A percentile compares a stretch with the other conserved stretches of the same genome.
phyloP scores from a whole-genome alignment of 2,797 vertebrate species.

The Enteromius trimaculatus region DNA sequence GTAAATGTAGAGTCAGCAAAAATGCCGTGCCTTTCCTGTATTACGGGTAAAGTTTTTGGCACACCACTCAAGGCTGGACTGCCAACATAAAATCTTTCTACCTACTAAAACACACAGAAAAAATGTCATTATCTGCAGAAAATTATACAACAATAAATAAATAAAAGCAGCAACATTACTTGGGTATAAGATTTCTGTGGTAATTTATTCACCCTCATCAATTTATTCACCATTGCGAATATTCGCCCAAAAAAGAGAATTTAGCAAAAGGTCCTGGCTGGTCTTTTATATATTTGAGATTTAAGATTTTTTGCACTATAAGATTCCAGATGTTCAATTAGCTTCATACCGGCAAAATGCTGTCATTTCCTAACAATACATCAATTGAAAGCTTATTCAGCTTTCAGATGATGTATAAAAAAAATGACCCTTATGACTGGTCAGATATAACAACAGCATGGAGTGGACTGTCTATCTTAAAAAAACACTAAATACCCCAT shows the following conservation, averaged over 20 bases:
- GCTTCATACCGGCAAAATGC: background rate
- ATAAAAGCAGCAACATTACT: background rate
- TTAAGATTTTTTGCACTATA: no score
- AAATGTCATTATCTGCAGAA: background rate
- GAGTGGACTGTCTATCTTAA: background rate
- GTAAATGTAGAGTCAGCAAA: constrained; percentile 74
- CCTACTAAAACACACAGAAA: background rate
- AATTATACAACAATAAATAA: background rate
- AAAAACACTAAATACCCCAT: background rate
- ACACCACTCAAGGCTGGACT: constrained; percentile 1
- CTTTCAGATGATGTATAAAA: background rate
- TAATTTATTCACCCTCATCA: background rate
- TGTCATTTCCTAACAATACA: background rate
- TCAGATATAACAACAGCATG: background rate
- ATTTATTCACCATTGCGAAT: background rate
- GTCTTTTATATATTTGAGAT: background rate
- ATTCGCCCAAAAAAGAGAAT: no score
- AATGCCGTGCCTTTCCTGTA: constrained; percentile 62
- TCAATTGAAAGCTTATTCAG: background rate
- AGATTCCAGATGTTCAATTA: background rate
- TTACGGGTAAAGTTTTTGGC: background rate
- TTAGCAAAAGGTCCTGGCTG: background rate
- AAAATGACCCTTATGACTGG: background rate
- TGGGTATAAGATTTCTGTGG: background rate
- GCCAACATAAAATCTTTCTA: background rate